phyloP scores from a whole-genome alignment of 2,888 invertebrate species.

The Pristionchus fissidentatus region DNA sequence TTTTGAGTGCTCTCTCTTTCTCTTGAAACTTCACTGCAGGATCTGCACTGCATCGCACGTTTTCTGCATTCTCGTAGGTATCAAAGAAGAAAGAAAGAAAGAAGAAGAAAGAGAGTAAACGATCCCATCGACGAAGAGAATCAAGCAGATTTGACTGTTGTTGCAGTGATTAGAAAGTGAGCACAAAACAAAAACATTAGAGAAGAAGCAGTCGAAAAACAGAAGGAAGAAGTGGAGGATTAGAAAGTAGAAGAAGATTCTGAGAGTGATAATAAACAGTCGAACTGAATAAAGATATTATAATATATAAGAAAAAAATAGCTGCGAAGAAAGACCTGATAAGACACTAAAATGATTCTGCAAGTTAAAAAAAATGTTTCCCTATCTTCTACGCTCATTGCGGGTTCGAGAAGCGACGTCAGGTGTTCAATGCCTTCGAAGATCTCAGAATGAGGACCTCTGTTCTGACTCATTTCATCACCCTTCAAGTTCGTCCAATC shows the following conservation, averaged over 20 bases:
- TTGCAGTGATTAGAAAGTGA: slow-evolving; percentile 12
- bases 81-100: not conserved
- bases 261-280: slow-evolving; percentile 6
- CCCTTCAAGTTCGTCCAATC: too few species aligned
- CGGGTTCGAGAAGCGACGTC: too few species aligned
- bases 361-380: too few species aligned
- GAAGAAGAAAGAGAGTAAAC: not conserved
- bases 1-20: not conserved
- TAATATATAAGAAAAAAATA: not conserved
- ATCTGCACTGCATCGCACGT: slow-evolving; percentile 14
- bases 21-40: slow-evolving; percentile 4
- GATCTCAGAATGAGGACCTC: too few species aligned
- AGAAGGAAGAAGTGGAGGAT: not conserved
- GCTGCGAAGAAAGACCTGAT: not conserved
- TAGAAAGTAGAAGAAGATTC: not conserved
- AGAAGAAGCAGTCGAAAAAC: slow-evolving; percentile 39
- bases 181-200: slow-evolving; percentile 9
- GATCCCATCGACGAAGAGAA: not conserved
- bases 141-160: not conserved
- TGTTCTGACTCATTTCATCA: too few species aligned
- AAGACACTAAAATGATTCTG: too few species aligned
- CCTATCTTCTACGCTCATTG: too few species aligned
- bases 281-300: not conserved
- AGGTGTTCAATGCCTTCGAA: too few species aligned
- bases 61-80: not conserved